These are phyloP conservation scores for Furcula furcula DNA, from an alignment of 2,888 invertebrate species.

Conservation along the genomic window DNA sequence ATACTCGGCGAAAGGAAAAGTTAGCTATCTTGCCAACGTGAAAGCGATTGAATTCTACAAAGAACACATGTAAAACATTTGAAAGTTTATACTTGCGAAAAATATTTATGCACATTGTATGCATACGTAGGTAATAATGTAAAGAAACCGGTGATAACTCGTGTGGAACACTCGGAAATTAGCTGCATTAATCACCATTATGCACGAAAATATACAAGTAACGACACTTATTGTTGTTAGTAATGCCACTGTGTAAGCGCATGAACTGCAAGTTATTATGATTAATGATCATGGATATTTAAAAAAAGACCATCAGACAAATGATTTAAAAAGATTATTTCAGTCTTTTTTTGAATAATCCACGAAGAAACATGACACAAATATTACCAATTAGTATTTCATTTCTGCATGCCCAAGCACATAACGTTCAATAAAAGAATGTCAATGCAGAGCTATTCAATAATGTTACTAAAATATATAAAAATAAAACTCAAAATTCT, in stretches of 20 bases:
- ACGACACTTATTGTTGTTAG: constrained; percentile 52
- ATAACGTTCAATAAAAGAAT: constrained; percentile 61
- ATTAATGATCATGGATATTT: constrained; percentile 62
- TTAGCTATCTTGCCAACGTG: too few species aligned
- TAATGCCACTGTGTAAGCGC: constrained; percentile 70
- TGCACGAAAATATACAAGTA: constrained; percentile 25
- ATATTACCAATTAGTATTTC: constrained; percentile 58
- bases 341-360: constrained; percentile 41
- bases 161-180: constrained; percentile 49
- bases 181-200: constrained; percentile 28
- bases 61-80: background rate
- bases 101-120: background rate
- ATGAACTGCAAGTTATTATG: constrained; percentile 66
- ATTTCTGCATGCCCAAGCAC: constrained; percentile 82
- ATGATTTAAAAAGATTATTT: background rate
- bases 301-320: constrained; percentile 17
- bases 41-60: too few species aligned
- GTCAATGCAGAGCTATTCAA: constrained; percentile 61
- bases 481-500: constrained; percentile 49
- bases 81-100: background rate
- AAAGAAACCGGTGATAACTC: constrained; percentile 40
- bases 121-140: background rate
- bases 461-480: constrained; percentile 37
- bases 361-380: constrained; percentile 40
- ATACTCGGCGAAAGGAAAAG: too few species aligned